These are phyloP conservation scores for Sceloporus undulatus DNA, from an alignment of 2,113 vertebrate species.

Conservation along the genomic window DNA sequence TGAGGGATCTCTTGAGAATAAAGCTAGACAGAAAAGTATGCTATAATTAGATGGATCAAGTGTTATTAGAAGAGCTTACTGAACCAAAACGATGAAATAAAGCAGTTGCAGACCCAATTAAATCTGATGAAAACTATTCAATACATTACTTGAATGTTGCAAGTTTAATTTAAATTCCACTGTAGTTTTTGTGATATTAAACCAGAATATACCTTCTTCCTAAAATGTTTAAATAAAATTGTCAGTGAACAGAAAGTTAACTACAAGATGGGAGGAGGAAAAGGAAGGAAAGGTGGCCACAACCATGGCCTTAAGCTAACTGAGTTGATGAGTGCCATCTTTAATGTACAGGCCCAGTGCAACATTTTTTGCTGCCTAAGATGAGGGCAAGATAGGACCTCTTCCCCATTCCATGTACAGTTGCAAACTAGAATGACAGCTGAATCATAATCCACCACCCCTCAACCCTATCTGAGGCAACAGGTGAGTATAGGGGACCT, in stretches of 20 bases:
- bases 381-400: not conserved
- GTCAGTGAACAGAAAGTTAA: not conserved
- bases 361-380: not conserved
- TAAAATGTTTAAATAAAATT: conserved; percentile 22
- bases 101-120: conserved; percentile 5
- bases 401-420: too few relatives aligned
- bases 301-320: not conserved
- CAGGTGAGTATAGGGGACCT: too few relatives aligned
- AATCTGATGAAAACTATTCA: conserved; percentile 5
- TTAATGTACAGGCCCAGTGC: too few relatives aligned
- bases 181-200: not conserved
- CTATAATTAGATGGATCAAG: conserved; percentile 53
- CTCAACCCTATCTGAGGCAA: too few relatives aligned
- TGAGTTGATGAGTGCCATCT: not conserved
- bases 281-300: too few relatives aligned
- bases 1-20: conserved; percentile 42
- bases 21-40: conserved; percentile 18
- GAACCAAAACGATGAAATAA: conserved; percentile 23
- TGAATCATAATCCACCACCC: too few relatives aligned
- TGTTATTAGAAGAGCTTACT: conserved; percentile 51
- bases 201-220: not conserved
- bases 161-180: not conserved
- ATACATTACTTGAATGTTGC: not conserved
- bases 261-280: not conserved
- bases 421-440: too few relatives aligned